Evolutionary conservation across 37 sponge, comb jelly and placozoan genomes (phyloP), one percentile per base, ranked within the genome.

Genomic region (Halichondria panicea): DNA sequence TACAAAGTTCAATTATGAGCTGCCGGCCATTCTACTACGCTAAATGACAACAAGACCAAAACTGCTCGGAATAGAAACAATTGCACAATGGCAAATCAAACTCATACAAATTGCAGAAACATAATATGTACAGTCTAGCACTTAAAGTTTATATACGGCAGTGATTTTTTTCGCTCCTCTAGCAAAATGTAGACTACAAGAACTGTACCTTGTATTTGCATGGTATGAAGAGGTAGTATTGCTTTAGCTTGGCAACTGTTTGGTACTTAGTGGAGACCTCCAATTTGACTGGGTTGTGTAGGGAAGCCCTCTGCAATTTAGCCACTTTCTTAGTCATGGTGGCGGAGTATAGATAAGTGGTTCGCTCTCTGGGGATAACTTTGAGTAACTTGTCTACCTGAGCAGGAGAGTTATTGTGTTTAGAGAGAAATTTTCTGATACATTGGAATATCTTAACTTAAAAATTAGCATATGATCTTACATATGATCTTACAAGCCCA

Each of bases 321-420:
- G 92, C 88, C 1, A 98, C 99, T 66, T 98, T 98, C 69, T 93
- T 92, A 15, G 99, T 98, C 99, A 98, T 98, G 42, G 99, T 98
- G 42, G 99, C 99, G 71, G 95, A 94, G 71, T 87, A 98, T 32
- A 98, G 76, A 67, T 91, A 98, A 15, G 99, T 98, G 48, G 39
- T 81, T 22, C 99, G 68, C 68, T 98, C 89, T 27, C 83, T 71
- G 4, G 99, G 94, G 24, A 98, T 70, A 6, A 95, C 84, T 43
- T 93, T 95, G 43, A 98, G 52, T 19, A 98, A 93, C 78, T 98
- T 98, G 55, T 98, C 91, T 38, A 98, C 81, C 93, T 87, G 56
- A n/a, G n/a, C 4, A 35, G 63, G 60, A 27, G 25, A 35, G 11
- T 11, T 48, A 15, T n/a, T n/a, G n/a, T n/a, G n/a, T n/a, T n/a